Evolutionary conservation across 1,140 invertebrate species (phyloP).

Genomic region (Bradynema listronoti): DNA sequence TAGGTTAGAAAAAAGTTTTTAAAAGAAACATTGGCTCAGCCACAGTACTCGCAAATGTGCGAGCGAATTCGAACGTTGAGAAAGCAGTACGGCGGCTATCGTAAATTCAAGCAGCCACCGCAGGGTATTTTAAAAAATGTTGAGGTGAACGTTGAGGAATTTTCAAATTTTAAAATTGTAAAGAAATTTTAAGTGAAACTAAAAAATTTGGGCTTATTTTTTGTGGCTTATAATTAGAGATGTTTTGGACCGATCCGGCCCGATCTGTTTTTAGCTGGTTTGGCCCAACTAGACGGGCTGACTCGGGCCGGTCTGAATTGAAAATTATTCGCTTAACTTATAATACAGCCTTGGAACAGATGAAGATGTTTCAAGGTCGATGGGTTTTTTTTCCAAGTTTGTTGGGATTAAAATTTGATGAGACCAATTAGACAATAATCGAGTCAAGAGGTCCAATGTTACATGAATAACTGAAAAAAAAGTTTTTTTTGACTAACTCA

Average conservation of each 20-base stretch:
- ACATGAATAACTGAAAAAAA: not conserved
- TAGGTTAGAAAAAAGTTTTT: slow-evolving; percentile 4
- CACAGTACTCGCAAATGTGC: not conserved
- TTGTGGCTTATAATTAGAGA: not conserved
- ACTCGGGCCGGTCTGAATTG: no score
- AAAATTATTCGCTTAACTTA: not conserved
- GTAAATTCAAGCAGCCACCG: no score
- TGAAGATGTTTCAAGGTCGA: not conserved
- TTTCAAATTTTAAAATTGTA: not conserved
- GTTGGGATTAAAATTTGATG: not conserved
- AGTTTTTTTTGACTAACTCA: not conserved
- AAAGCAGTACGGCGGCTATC: not conserved
- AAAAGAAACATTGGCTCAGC: not conserved
- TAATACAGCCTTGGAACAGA: not conserved
- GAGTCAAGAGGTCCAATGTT: not conserved
- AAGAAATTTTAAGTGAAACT: not conserved
- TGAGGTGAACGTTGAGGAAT: not conserved
- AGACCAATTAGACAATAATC: not conserved
- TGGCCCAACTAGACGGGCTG: no score
- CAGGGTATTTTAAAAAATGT: not conserved
- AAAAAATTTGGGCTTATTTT: not conserved
- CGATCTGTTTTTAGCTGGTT: no score
- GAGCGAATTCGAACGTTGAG: not conserved
- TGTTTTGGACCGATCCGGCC: no score
- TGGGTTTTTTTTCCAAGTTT: not conserved